These are phyloP conservation scores for Ornithoptera priamus DNA, from an alignment of 2,888 invertebrate species.

Conservation along the genomic window DNA sequence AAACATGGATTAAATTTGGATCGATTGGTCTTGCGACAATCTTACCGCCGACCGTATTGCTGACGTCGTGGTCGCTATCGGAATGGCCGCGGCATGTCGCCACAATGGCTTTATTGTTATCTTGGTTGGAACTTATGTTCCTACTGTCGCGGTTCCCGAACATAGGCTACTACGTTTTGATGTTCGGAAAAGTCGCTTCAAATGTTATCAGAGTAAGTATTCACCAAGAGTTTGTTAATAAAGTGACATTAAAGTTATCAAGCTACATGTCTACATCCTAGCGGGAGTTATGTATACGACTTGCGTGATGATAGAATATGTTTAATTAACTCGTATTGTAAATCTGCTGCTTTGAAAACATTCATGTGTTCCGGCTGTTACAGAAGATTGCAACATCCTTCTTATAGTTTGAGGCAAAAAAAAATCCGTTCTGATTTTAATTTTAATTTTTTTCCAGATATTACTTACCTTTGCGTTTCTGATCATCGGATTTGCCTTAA, in stretches of 20 bases:
- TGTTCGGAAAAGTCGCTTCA: conserved; percentile 81
- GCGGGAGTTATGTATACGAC: too few species aligned
- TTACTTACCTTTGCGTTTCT: conserved; percentile 71
- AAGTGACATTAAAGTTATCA: too few species aligned
- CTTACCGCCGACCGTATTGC: conserved; percentile 57
- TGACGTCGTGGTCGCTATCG: conserved; percentile 41
- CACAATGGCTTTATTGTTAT: conserved; percentile 72
- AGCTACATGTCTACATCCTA: too few species aligned
- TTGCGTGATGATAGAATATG: too few species aligned
- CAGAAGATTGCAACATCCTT: too few species aligned
- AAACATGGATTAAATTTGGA: conserved; percentile 79
- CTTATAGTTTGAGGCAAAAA: too few species aligned
- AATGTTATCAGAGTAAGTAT: conserved; percentile 75
- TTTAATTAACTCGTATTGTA: too few species aligned
- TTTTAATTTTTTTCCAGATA: conserved; percentile 59
- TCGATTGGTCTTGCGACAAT: conserved; percentile 68
- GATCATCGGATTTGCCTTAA: conserved; percentile 77
- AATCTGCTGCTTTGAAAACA: too few species aligned
- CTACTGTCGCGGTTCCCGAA: conserved; percentile 78
- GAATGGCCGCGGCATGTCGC: conserved; percentile 76
- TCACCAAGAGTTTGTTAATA: too few species aligned
- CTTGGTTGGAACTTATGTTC: conserved; percentile 81
- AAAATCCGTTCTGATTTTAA: too few species aligned
- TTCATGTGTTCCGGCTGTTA: too few species aligned
- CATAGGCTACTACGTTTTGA: conserved; percentile 80